Evolutionary conservation across 2,113 vertebrate species (phyloP), one percentile per base, ranked within the genome.

Genomic region (Leucopsar rothschildi): DNA sequence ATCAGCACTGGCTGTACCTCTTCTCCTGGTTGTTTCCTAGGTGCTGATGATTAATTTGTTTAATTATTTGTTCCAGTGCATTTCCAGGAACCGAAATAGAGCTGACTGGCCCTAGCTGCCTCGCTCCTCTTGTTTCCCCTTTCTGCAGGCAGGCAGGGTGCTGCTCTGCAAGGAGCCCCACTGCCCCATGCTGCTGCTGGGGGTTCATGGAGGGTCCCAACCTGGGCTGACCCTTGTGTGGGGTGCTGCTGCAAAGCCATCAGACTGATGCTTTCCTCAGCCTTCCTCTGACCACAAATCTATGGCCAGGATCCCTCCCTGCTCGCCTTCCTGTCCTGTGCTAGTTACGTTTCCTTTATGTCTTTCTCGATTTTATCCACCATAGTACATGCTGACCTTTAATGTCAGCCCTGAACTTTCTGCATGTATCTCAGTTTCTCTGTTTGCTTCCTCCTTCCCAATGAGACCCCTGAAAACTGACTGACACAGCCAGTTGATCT

Each of bases 21-120:
- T 93, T 80, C 92, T 90, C 69, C 49, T 61, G 76, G 80, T 82
- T 93, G 95, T 97, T 95, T 96, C 91, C 96, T 88, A 96, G 94
- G 95, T 97, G 92, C 91, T 2, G 29, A 78, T 88, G 92, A 96
- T 96, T 90, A 94, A 78, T 95, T 94, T 86, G 86, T 90, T 94
- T 94, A 94, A 95, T 93, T 96, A 93, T 94, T 94, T 96, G 95
- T 97, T 96, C 95, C 88, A 95, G 49, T 60, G 73, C 86, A 84
- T 93, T 96, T 95, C 95, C 94, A 96, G 86, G 96, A 97, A 97
- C 77, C 0, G 16, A 93, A 86, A 90, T 64, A 1, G 12, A 93
- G 81, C 88, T 93, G 81, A 53, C 57, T 86, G 80, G 37, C 64
- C 2, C 1, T 70, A 71, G n/a, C 81, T 95, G 69, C 73, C 65